A percentile compares a stretch with the other conserved stretches of the same genome.
phyloP scores from a whole-genome alignment of 2,797 vertebrate species.

The Scolopax bukidnonensis region DNA sequence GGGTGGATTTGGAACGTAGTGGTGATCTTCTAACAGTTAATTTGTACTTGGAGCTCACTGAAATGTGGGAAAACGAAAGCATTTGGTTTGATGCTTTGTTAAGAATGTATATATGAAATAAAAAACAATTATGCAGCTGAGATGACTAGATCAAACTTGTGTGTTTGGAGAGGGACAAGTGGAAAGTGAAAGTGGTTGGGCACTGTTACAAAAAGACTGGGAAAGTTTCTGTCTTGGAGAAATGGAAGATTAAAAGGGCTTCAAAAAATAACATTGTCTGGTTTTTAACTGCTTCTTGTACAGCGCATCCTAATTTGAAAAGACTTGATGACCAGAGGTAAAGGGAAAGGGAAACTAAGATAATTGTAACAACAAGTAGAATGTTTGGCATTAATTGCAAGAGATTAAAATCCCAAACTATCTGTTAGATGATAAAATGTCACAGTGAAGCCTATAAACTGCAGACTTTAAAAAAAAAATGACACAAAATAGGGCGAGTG shows the following conservation, averaged over 20 bases:
- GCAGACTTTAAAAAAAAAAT: neutral
- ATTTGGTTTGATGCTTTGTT: conserved; percentile 59
- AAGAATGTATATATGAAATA: conserved; percentile 59
- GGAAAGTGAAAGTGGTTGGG: neutral
- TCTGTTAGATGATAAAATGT: neutral
- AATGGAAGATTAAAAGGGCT: neutral
- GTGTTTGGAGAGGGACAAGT: neutral
- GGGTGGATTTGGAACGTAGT: neutral
- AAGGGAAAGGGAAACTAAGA: neutral
- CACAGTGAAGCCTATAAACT: neutral
- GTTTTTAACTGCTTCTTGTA: neutral
- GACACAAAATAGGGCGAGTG: neutral
- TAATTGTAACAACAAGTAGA: neutral
- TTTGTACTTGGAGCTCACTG: conserved; percentile 29
- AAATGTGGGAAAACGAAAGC: neutral
- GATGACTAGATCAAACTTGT: neutral
- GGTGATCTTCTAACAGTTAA: neutral
- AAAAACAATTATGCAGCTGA: neutral
- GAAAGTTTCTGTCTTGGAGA: neutral
- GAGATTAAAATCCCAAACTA: neutral
- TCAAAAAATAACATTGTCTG: neutral
- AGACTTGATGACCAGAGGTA: neutral
- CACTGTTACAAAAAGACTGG: neutral
- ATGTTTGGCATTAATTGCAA: neutral
- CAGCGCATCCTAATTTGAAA: neutral